Evolutionary conservation across 2,888 invertebrate species (phyloP), one percentile per base, ranked within the genome.

Genomic region (Macroteleia sp.): DNA sequence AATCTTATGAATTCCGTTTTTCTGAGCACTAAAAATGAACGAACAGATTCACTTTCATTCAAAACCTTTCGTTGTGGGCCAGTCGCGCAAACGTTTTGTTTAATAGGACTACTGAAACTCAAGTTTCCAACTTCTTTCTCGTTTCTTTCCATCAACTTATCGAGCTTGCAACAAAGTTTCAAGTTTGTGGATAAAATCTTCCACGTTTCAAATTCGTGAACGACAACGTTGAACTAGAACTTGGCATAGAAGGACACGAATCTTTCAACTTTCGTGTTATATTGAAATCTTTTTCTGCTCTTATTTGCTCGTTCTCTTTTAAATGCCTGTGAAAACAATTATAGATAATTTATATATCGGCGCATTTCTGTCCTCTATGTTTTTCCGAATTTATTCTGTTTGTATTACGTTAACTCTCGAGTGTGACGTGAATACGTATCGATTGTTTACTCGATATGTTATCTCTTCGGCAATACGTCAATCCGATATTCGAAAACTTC

Each of bases 401-500:
- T 70, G 36, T 30, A 9, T 62, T 74, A 62, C 64, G 73, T 77
- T 77, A 67, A 66, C 71, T 80, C 78, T 76, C 81, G 83, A 86
- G 84, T 83, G 84, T 83, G 83, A 86, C 78, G 77, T 81, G 83
- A 86, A 85, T 83, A 84, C 84, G 83, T 86, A 88, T 86, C 83
- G 87, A 83, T 90, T 91, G 90, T 91, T 91, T 91, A 90, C 90
- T 83, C 81, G 78, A 80, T 79, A 80, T 62, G 85, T 85, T 87
- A 87, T 90, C 86, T 87, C 82, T 85, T 80, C 79, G 82, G 86
- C 87, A 86, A 90, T 91, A 90, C 89, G 88, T 91, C 90, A 89
- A 89, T 90, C 84, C 86, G 83, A 85, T 85, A 85, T 85, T 84
- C 81, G 81, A 61, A 85, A 88, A 86, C 79, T 86, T 86, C 81